Conservation (phyloP, 92 coral and sea anemone genomes). For the Meandrina meandrites region DNA sequence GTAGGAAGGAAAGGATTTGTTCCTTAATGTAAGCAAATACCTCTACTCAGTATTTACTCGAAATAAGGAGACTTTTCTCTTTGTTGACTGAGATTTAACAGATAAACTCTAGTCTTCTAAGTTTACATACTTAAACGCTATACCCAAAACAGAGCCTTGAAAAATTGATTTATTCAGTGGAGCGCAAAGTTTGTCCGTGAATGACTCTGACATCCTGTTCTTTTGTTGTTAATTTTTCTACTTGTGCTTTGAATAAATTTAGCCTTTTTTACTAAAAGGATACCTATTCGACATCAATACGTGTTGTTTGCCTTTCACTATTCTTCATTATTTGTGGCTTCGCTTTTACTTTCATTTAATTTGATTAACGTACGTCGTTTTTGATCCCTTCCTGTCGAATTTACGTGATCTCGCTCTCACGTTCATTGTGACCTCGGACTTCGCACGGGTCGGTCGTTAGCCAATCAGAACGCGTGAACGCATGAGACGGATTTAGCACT, state of each 20-base stretch:
- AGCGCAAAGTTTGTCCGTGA: not conserved
- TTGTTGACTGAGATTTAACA: not conserved
- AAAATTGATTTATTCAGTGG: not conserved
- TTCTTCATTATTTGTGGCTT: not conserved
- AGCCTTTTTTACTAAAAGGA: not conserved
- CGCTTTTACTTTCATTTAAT: not conserved
- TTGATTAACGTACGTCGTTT: not conserved
- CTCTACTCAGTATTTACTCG: not conserved
- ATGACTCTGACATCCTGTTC: not conserved
- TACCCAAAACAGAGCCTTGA: not conserved
- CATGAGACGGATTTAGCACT: conserved; percentile 21
- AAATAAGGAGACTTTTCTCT: not conserved
- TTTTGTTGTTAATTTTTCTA: not conserved
- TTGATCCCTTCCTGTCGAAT: conserved; percentile 15
- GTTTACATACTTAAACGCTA: not conserved
- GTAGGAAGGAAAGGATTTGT: not conserved
- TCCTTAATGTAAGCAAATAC: not conserved
- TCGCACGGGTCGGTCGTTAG: conserved; percentile 13
- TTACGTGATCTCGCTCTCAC: conserved; percentile 9
- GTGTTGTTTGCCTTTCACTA: conserved; percentile 18
- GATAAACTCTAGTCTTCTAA: not conserved
- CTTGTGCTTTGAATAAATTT: not conserved
- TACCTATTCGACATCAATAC: not conserved
- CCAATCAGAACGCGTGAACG: conserved; percentile 21
- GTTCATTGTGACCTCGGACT: conserved; percentile 30